These are phyloP conservation scores for Coleophora deauratella DNA, from an alignment of 2,888 invertebrate species.

Conservation along the genomic window DNA sequence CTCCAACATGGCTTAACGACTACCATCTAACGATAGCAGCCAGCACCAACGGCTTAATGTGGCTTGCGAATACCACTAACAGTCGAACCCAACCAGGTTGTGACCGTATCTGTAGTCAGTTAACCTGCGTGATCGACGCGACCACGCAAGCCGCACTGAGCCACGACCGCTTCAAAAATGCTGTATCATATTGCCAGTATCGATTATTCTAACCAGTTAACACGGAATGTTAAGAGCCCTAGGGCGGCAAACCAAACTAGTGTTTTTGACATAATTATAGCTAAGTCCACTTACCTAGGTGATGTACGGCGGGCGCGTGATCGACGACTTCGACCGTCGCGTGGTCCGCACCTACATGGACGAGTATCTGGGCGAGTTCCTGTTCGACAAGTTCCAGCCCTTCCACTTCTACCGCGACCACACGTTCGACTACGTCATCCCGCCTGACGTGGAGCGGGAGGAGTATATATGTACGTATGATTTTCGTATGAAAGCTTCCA, in stretches of 20 bases:
- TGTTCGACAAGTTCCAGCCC: slow-evolving; percentile 92
- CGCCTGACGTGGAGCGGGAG: slow-evolving; percentile 77
- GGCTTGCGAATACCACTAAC: too few species aligned
- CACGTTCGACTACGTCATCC: slow-evolving; percentile 85
- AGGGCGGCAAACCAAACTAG: neutral
- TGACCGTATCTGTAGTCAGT: too few species aligned
- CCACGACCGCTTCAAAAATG: too few species aligned
- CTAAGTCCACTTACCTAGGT: slow-evolving; percentile 76
- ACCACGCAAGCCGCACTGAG: too few species aligned
- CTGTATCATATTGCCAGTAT: neutral
- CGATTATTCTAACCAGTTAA: neutral
- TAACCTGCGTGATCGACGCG: too few species aligned
- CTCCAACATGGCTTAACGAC: too few species aligned
- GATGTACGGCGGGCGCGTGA: slow-evolving; percentile 96
- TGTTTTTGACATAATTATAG: too few species aligned
- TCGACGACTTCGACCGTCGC: slow-evolving; percentile 92
- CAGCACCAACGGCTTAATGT: too few species aligned
- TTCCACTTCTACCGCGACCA: slow-evolving; percentile 90
- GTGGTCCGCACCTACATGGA: slow-evolving; percentile 92
- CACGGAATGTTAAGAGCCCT: neutral
- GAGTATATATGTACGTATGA: slow-evolving; percentile 78
- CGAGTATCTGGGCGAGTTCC: slow-evolving; percentile 95
- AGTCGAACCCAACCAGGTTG: too few species aligned
- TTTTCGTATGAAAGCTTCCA: neutral
- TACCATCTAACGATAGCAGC: too few species aligned